phyloP scores from a whole-genome alignment of 2,888 invertebrate species.

The Andricus curvator region DNA sequence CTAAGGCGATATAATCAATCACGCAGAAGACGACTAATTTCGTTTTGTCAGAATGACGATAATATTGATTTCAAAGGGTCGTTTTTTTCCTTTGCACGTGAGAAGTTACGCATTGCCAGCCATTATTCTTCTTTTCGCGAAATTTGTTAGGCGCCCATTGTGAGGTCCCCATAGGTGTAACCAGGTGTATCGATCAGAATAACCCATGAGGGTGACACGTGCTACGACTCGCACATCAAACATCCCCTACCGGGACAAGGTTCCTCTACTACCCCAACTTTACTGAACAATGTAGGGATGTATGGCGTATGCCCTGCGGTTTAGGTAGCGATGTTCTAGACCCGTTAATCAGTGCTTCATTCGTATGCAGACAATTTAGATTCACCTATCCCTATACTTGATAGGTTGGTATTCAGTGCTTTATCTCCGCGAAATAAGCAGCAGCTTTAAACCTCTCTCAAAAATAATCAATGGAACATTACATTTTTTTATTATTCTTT shows the following conservation, averaged over 20 bases:
- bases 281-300: constrained; percentile 14
- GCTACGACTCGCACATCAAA: constrained; percentile 70
- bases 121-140: constrained; percentile 57
- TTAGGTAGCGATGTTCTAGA: constrained; percentile 38
- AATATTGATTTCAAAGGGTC: constrained; percentile 23
- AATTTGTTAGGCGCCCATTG: constrained; percentile 65
- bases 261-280: constrained; percentile 14
- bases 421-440: not conserved
- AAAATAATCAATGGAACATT: not conserved
- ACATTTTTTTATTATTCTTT: not conserved
- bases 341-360: constrained; percentile 39
- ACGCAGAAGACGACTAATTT: constrained; percentile 1
- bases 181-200: constrained; percentile 63
- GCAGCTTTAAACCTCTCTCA: not conserved
- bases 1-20: not conserved
- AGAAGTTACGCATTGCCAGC: constrained; percentile 61
- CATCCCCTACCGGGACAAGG: constrained; percentile 49
- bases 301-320: constrained; percentile 30
- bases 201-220: constrained; percentile 63
- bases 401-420: constrained; percentile 2
- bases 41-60: constrained; percentile 2
- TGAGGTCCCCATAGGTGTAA: constrained; percentile 58
- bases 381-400: constrained; percentile 29
- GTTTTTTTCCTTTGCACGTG: constrained; percentile 53
- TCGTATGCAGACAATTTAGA: constrained; percentile 36